phyloP scores from a whole-genome alignment of 2,113 vertebrate genomes.

The Istiophorus platypterus region DNA sequence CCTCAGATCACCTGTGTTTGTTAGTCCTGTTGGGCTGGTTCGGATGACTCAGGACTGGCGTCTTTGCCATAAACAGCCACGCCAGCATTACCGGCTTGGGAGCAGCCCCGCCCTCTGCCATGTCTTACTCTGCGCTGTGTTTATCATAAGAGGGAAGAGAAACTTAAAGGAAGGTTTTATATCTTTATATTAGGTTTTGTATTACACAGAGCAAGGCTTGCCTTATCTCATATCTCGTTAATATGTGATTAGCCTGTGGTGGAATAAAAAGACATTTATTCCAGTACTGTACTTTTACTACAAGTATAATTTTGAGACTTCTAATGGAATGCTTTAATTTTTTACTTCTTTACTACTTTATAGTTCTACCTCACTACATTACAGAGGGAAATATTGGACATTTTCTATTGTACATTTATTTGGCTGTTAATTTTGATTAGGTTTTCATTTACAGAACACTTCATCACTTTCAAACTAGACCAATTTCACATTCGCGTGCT shows the following conservation, averaged over 20 bases:
- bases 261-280: not conserved
- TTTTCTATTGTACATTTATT: not conserved
- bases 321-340: not conserved
- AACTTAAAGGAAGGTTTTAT: not conserved
- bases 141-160: not conserved
- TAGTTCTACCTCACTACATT: not conserved
- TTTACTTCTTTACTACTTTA: not conserved
- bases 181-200: not conserved
- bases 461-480: too few relatives aligned
- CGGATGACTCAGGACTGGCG: slow-evolving; percentile 1
- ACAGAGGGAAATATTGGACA: not conserved
- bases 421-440: too few relatives aligned
- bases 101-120: not conserved
- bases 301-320: not conserved
- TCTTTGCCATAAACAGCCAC: not conserved
- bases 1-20: not conserved
- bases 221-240: not conserved
- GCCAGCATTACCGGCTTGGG: slow-evolving; percentile 15
- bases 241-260: not conserved
- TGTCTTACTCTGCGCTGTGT: not conserved
- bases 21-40: slow-evolving; percentile 11
- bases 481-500: too few relatives aligned
- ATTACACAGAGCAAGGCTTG: not conserved
- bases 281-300: not conserved
- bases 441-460: too few relatives aligned